Evolutionary conservation across 1,140 invertebrate genomes (phyloP), one percentile per base, ranked within the genome.

Genomic region (Maconellicoccus hirsutus): DNA sequence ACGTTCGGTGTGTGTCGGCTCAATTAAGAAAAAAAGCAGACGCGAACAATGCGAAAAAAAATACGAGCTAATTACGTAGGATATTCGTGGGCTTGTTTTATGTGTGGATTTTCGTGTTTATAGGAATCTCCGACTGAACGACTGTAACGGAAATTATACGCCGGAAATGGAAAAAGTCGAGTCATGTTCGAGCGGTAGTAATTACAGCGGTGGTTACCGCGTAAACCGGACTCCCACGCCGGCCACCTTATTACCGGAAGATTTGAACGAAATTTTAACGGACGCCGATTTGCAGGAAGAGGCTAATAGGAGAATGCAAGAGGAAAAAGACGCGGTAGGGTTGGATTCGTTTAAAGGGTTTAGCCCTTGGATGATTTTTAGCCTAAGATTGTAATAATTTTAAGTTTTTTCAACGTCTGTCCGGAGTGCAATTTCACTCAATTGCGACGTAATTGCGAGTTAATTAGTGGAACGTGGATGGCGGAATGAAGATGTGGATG

Each of bases 261-360:
- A 72, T 39, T 63, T 72, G 69, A 71, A 73, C 33, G 70, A 72
- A 42, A 71, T 74, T 61, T 59, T 73, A 16, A 42, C 72, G 39
- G 71, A 72, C 26, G 23, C 71, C 38, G 74, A 75, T 12, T 59
- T 73, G 25, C 70, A 78, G 42, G 80, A 83, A 73, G 78, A 78
- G 69, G 78, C 78, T 21, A 75, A 74, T 39, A 73, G 75, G 38
- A 78, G 79, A 73, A 77, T 86, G 70, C 85, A 87, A 76, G 85
- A 87, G 75, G 79, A 83, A 75, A 85, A 85, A 75, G 87, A 87
- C 79, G 84, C 84, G 76, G 85, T 86, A 77, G 70, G 75, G 71
- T 1, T 4, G 42, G 42, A 16, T 16, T 38, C 14, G 6, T 38
- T 7, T 38, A 14, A 38, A 14, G 33, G 33, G 33, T 38, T 38